Base-by-base conservation (phyloP, 1,140 invertebrate species). In the Chionoecetes opilio region DNA sequence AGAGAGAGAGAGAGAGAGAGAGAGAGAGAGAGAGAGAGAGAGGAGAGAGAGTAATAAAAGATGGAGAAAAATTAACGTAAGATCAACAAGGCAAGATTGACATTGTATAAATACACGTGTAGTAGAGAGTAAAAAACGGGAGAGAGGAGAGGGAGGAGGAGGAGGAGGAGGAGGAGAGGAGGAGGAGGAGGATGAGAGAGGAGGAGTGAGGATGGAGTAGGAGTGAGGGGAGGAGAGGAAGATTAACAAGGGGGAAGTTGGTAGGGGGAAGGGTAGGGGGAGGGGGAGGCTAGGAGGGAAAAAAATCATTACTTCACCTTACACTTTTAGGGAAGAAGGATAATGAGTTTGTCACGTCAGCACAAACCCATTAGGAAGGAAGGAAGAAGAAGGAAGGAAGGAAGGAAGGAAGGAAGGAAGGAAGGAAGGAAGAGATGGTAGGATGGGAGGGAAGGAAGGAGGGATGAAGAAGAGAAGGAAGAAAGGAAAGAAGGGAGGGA, bases 311-410 rank as follows among this genome's bases (percentile, higher is more conserved):
- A 75, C 63, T 75, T 75, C 63, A 75, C 8, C n/a, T 75, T n/a
- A 75, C 63, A 75, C 63, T 75, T 21, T 75, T 26, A 75, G 63
- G 37, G 37, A 87, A 32, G 11, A 37, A 87, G 37, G 34, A 37
- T 87, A 87, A 87, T 38, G 37, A 35, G 17, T 31, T 3, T 34
- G n/a, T 85, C 32, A 86, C 85, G 97, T 97, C 46, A 97, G 97
- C 32, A 97, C 97, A 97, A 97, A 97, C 75, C 97, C 97, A 32
- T n/a, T 21, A 21, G 37, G 41, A 31, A 63, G 17, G 29, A 26
- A 31, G 35, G 41, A 29, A 17, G 88, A n/a, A 29, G 14, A 21
- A 8, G 89, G 21, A 11, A 14, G 0, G 17, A 41, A 29, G 21
- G 31, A 21, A 91, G 31, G n/a, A 21, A 26, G 5, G 31, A 5